Evolutionary conservation across 1,140 invertebrate genomes (phyloP).

Genomic region (Leucophenga varia): DNA sequence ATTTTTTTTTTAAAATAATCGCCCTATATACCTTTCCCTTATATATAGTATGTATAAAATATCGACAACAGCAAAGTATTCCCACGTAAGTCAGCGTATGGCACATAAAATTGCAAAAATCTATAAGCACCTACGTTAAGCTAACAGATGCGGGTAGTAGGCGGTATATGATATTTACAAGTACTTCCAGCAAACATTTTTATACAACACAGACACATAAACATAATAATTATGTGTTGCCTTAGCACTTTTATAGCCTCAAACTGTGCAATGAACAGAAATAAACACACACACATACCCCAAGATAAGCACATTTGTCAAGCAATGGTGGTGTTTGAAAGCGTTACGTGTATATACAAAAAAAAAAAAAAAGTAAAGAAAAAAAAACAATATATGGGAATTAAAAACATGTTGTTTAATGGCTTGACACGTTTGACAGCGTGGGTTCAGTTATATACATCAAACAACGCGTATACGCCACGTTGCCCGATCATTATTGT

Average conservation of each 20-base stretch:
- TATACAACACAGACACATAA: too few relatives aligned
- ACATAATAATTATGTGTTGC: conserved; percentile 40
- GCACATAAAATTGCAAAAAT: not conserved
- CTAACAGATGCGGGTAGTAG: too few relatives aligned
- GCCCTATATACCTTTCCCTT: too few relatives aligned
- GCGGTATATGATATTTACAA: too few relatives aligned
- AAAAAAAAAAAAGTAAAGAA: not conserved
- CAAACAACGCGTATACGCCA: conserved; percentile 11
- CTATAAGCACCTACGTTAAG: conserved; percentile 40
- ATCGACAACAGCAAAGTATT: conserved; percentile 1
- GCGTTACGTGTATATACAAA: not conserved
- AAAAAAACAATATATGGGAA: too few relatives aligned
- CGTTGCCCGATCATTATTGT: not conserved
- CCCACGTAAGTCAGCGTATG: conserved; percentile 19
- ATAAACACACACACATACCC: conserved; percentile 7
- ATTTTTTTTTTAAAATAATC: too few relatives aligned
- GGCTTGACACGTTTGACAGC: conserved; percentile 11
- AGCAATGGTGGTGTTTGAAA: not conserved
- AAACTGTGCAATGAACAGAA: conserved; percentile 20
- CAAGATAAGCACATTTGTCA: not conserved
- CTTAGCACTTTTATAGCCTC: conserved; percentile 41
- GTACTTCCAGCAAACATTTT: too few relatives aligned
- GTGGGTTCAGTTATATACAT: conserved; percentile 8
- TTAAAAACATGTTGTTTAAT: not conserved
- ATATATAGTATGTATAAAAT: conserved; percentile 10